These are phyloP conservation scores for Clarias magur DNA, from an alignment of 2,113 vertebrate species.

Conservation along the genomic window DNA sequence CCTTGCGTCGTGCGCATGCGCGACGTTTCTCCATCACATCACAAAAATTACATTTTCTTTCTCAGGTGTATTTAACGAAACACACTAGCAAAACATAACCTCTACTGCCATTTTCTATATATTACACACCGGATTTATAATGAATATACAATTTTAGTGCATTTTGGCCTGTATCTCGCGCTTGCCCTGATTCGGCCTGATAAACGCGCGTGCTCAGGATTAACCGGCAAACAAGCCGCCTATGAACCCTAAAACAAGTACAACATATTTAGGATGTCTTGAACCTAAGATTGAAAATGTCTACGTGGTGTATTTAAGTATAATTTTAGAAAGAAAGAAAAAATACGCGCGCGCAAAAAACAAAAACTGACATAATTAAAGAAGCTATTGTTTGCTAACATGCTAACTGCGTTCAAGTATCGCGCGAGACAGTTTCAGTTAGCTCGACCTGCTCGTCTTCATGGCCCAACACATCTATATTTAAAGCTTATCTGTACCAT, in stretches of 20 bases:
- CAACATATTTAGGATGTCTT: not conserved
- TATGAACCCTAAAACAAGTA: no score
- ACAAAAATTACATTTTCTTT: not conserved
- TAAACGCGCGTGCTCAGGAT: not conserved
- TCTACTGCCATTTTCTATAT: not conserved
- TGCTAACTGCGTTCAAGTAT: not conserved
- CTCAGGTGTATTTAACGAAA: no score
- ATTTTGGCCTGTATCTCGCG: not conserved
- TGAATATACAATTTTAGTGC: not conserved
- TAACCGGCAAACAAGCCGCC: not conserved
- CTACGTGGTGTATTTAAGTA: not conserved
- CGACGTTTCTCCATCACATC: not conserved
- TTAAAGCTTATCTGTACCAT: not conserved
- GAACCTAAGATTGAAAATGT: no score
- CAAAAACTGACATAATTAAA: no score
- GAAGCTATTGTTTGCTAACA: not conserved
- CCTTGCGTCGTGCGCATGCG: not conserved
- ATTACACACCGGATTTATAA: not conserved
- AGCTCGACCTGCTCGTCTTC: not conserved
- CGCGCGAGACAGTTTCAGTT: not conserved
- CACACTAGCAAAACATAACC: not conserved
- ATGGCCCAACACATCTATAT: not conserved
- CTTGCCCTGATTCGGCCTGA: not conserved
- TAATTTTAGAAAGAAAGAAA: no score
- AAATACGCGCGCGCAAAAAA: not conserved